Evolutionary conservation across 2,113 vertebrate genomes (phyloP), one percentile per base, ranked within the genome.

Genomic region (Fregata magnificens): DNA sequence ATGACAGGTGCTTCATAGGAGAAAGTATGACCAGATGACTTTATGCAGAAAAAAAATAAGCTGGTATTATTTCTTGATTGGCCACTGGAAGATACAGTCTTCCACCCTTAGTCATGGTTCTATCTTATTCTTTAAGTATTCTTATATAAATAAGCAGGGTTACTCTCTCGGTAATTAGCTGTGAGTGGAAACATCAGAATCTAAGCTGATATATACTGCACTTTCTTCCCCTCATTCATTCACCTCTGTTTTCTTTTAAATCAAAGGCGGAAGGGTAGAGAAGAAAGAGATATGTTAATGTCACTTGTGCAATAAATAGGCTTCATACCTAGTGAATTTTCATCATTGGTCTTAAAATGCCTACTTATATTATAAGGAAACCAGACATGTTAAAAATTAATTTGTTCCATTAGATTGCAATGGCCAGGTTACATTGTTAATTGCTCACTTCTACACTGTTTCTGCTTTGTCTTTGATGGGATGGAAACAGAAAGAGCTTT

Each of bases 1-100:
- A 44, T 96, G 96, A 87, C 96, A 96, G 87, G 70, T 93, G 53
- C 92, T 97, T 96, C 81, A 40, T 93, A 96, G 96, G 65, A 87
- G 50, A 96, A 92, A 85, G 32, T 86, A 86, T 1, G 65, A 91
- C 82, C 69, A 96, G 74, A 90, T 66, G 53, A 96, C 62, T 96
- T 92, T 86, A 95, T 92, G 80, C 69, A 93, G 31, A 71, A 95
- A 95, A 95, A 96, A 96, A 94, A 91, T 86, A 93, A 40, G 2
- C 76, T 91, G 85, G 24, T 72, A 61, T 87, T 88, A 79, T 80
- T 93, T 97, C 65, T 92, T 86, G 22, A 55, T 78, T 69, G 20
- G 26, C 31, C 44, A 81, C 73, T 95, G 91, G 77, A 90, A 92
- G 56, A 56, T 40, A 11, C 1, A 1, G 0, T 53, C n/a, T 92